These are phyloP conservation scores for Pseudoips prasinana DNA, from an alignment of 2,888 invertebrate genomes.

Conservation along the genomic window DNA sequence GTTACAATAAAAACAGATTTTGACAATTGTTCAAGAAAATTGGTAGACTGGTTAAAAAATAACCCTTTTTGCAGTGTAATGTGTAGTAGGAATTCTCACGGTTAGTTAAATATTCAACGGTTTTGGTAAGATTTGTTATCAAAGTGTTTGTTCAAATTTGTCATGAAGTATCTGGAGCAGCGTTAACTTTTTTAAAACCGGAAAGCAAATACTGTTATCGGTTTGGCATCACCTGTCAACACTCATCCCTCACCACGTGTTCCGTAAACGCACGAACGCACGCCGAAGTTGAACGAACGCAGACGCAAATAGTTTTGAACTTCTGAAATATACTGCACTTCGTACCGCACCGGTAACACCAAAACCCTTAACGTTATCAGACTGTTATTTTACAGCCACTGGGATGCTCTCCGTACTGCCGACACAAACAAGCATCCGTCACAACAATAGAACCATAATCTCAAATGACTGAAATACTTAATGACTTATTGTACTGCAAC, in stretches of 20 bases:
- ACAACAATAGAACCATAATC: slow-evolving; percentile 19
- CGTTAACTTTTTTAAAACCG: slow-evolving; percentile 8
- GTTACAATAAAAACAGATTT: no score
- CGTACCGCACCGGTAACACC: slow-evolving; percentile 28
- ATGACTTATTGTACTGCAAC: no score
- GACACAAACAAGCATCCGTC: slow-evolving; percentile 12
- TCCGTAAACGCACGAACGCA: slow-evolving; percentile 55
- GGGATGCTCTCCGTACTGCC: slow-evolving; percentile 7
- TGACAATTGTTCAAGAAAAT: no score
- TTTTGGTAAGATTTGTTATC: no score
- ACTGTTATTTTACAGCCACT: slow-evolving; percentile 16
- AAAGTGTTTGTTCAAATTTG: no score
- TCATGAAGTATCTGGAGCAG: no score
- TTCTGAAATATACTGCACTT: slow-evolving; percentile 48
- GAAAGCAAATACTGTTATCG: slow-evolving; percentile 25
- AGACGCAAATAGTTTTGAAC: slow-evolving; percentile 72
- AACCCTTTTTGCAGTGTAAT: no score
- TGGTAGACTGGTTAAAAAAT: no score
- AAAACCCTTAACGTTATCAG: slow-evolving; percentile 23
- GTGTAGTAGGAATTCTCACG: no score
- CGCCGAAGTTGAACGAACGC: slow-evolving; percentile 50
- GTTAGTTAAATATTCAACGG: no score
- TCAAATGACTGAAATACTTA: slow-evolving; percentile 8
- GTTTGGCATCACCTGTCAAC: slow-evolving; percentile 54
- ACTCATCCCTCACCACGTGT: slow-evolving; percentile 56